phyloP scores from a whole-genome alignment of 2,113 vertebrate genomes.

The Lampris megalopsis region DNA sequence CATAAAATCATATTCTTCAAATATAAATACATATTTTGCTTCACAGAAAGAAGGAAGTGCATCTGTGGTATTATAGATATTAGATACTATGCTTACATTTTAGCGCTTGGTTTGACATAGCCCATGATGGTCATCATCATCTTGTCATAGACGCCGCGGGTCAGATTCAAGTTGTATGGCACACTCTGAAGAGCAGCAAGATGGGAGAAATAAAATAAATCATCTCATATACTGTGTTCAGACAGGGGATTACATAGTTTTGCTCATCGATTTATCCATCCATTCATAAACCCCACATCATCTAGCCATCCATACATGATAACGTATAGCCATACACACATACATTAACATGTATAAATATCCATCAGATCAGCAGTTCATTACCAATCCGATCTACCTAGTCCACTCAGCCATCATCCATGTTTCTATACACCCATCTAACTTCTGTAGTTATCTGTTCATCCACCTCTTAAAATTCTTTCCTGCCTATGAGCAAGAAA shows the following conservation, averaged over 20 bases:
- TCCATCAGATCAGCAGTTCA: too few relatives aligned
- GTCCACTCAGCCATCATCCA: too few relatives aligned
- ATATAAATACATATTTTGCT: not conserved
- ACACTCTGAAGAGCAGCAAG: slow-evolving; percentile 69
- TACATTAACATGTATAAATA: too few relatives aligned
- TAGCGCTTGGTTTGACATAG: slow-evolving; percentile 80
- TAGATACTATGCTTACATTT: slow-evolving; percentile 73
- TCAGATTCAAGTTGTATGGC: slow-evolving; percentile 82
- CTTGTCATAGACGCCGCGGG: slow-evolving; percentile 82
- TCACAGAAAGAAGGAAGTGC: not conserved
- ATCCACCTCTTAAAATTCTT: slow-evolving; percentile 1
- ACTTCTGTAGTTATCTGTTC: not conserved
- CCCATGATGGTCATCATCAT: slow-evolving; percentile 84
- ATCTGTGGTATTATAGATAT: not conserved
- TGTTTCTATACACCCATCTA: too few relatives aligned
- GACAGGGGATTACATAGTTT: not conserved
- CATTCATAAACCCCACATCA: not conserved
- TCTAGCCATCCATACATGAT: not conserved
- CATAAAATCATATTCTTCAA: not conserved
- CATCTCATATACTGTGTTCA: not conserved
- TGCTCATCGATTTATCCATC: not conserved
- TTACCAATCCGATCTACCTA: too few relatives aligned
- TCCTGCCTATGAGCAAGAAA: not conserved
- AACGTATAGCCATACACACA: too few relatives aligned
- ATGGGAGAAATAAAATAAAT: slow-evolving; percentile 1